Evolutionary conservation across 2,797 vertebrate species (phyloP).

Genomic region (Percopsis omiscomaycus): DNA sequence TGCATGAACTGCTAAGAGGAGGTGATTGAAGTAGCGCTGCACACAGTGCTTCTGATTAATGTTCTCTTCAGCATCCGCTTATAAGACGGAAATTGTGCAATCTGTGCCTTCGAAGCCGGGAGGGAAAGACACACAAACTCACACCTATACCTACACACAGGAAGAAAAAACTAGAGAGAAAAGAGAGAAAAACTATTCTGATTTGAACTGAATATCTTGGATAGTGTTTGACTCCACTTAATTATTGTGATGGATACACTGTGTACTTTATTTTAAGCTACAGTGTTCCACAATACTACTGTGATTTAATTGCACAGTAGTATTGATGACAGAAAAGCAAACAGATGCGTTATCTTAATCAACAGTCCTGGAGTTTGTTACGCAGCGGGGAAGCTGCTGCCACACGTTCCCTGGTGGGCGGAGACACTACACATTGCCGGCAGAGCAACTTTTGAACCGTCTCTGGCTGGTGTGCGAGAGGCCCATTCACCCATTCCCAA

Average conservation of each 20-base stretch:
- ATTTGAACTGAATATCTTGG: not conserved
- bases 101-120: not conserved
- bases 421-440: slow-evolving; percentile 40
- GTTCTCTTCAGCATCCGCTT: not conserved
- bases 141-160: too few species aligned
- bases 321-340: slow-evolving; percentile 46
- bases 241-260: not conserved
- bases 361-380: slow-evolving; percentile 49
- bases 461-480: slow-evolving; percentile 31
- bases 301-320: slow-evolving; percentile 35
- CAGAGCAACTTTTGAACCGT: slow-evolving; percentile 34
- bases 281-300: not conserved
- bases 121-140: not conserved
- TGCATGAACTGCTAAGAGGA: slow-evolving; percentile 2
- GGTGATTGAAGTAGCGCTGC: not conserved
- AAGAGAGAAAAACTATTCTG: not conserved
- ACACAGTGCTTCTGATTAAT: not conserved
- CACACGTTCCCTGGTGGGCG: slow-evolving; percentile 22
- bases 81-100: not conserved
- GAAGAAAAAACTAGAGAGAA: too few species aligned
- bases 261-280: not conserved
- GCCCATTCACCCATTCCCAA: slow-evolving; percentile 26
- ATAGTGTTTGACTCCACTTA: not conserved
- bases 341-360: slow-evolving; percentile 40
- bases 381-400: slow-evolving; percentile 29